Evolutionary conservation across 2,888 invertebrate species (phyloP), one percentile per base, ranked within the genome.

Genomic region (Vannuccia rotundouncinata): DNA sequence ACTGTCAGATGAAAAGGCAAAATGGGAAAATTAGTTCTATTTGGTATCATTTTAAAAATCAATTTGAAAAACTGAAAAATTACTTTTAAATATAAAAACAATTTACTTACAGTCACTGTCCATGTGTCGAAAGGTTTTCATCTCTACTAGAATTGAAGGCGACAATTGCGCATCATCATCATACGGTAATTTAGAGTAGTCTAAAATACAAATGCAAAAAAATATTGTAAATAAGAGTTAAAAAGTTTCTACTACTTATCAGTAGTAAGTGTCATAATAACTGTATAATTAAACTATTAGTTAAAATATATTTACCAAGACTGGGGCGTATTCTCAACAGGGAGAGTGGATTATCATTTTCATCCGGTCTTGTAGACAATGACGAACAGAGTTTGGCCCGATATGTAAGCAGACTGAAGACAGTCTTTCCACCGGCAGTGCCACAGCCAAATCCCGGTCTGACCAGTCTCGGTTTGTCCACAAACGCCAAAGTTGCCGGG

Each of bases 111-210:
- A 66, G 25, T 66, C 66, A 22, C 66, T 66, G 25, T 66, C 66
- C 66, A 66, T 66, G 66, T 66, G 66, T 22, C 66, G 66, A 66
- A 66, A 66, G 13, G 66, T 66, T 66, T 66, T 66, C 66, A 66
- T 66, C 25, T 66, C 66, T 2, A 66, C 66, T 2, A 66, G 66
- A 13, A 66, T 66, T 13, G 66, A 66, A 5, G 66, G 66, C 22
- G 66, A 66, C 25, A 66, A 66, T 66, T 5, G 66, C 5, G 66
- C 17, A 13, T 66, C 66, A 13, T 66, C 66, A 22, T 66, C 66
- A 5, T 17, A 66, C 22, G 66, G 5, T 45, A 5, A 17, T 45
- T 45, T 45, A 5, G 45, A 45, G 17, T 17, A 45, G 17, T 45
- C 45, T 45, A 17, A 45, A 45, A 5, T 13, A 45, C 5, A 5